A percentile compares a stretch with the other conserved stretches of the same genome.
Evolutionary conservation across 2,797 vertebrate species (phyloP).

Genomic region (Hippopotamyrus pictus): DNA sequence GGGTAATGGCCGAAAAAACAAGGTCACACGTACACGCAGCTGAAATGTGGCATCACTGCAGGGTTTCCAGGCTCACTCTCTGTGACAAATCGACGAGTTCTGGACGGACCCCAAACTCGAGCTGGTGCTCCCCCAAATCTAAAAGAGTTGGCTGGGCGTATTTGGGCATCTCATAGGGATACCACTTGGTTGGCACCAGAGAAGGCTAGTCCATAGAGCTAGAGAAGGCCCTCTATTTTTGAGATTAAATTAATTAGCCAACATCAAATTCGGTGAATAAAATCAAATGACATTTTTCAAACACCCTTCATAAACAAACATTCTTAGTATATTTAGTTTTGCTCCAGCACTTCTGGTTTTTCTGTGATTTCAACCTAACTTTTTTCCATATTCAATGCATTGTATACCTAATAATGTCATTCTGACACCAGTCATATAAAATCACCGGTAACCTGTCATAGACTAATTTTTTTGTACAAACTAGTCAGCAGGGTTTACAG

Average conservation of each 20-base stretch:
- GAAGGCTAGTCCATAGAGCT: neutral
- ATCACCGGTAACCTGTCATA: too few species aligned
- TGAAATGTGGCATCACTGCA: neutral
- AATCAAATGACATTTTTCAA: too few species aligned
- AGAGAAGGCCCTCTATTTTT: neutral
- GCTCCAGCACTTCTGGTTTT: too few species aligned
- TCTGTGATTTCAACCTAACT: too few species aligned
- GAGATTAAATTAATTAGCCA: neutral
- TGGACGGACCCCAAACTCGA: neutral
- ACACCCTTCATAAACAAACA: too few species aligned
- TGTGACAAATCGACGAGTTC: neutral
- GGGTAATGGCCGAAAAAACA: neutral
- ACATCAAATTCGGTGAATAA: too few species aligned
- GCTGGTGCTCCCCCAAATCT: neutral
- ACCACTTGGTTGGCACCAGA: neutral
- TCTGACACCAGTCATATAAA: too few species aligned
- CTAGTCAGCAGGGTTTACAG: too few species aligned
- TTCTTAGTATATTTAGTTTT: too few species aligned
- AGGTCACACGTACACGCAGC: neutral
- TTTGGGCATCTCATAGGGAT: neutral
- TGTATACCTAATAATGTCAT: too few species aligned
- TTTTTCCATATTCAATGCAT: too few species aligned
- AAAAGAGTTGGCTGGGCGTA: neutral
- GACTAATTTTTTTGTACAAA: too few species aligned
- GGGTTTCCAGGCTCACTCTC: neutral